Percentiles rank a stretch among this genome's conserved stretches.
phyloP scores from a whole-genome alignment of 1,140 invertebrate genomes.

The Vanessa tameamea region DNA sequence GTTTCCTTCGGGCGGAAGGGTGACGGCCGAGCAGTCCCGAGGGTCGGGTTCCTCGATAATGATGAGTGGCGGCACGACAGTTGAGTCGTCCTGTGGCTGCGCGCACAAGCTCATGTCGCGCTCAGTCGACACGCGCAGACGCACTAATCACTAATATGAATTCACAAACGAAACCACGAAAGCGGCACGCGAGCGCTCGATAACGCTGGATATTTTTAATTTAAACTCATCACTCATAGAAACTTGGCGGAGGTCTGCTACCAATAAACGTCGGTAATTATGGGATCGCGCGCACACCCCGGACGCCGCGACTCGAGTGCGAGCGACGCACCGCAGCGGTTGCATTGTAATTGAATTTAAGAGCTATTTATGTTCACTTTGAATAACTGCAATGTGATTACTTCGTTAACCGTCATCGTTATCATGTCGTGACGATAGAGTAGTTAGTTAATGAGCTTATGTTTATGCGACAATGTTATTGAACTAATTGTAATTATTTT shows the following conservation, averaged over 20 bases:
- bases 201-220: slow-evolving; percentile 37
- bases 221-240: slow-evolving; percentile 38
- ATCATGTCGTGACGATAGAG: not conserved
- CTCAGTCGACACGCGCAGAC: slow-evolving; percentile 51
- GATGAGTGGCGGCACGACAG: slow-evolving; percentile 39
- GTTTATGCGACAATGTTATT: not conserved
- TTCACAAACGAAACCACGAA: slow-evolving; percentile 22
- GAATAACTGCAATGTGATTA: slow-evolving; percentile 28
- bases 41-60: slow-evolving; percentile 61
- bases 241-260: slow-evolving; percentile 31
- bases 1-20: slow-evolving; percentile 65
- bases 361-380: slow-evolving; percentile 34
- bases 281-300: slow-evolving; percentile 30
- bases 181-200: slow-evolving; percentile 41
- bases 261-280: slow-evolving; percentile 28
- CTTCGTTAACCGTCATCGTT: slow-evolving; percentile 12
- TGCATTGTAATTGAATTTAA: slow-evolving; percentile 43
- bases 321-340: slow-evolving; percentile 25
- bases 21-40: slow-evolving; percentile 49
- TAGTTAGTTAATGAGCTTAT: slow-evolving; percentile 13
- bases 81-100: slow-evolving; percentile 33
- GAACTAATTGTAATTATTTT: slow-evolving; percentile 12
- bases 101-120: slow-evolving; percentile 53
- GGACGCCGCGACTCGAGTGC: slow-evolving; percentile 37
- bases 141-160: slow-evolving; percentile 41